A percentile compares a stretch with the other conserved stretches of the same genome.
These are phyloP conservation scores for Psittacula derbiana DNA, from an alignment of 2,797 vertebrate species.

Conservation along the genomic window DNA sequence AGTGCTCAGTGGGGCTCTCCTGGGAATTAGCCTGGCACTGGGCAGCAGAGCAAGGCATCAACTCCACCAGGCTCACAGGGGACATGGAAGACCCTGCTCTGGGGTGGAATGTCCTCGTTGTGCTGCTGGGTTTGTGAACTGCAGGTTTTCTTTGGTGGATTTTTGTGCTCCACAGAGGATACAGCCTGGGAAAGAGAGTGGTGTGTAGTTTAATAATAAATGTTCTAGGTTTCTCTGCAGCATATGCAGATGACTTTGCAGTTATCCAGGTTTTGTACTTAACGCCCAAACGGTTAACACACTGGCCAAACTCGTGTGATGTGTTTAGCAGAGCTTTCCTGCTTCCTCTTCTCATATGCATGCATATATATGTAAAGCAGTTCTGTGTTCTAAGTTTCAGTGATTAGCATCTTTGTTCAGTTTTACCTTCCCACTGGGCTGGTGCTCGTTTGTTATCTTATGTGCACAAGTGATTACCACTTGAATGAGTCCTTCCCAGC, in stretches of 20 bases:
- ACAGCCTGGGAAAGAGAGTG: background rate
- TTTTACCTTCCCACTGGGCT: background rate
- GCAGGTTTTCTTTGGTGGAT: background rate
- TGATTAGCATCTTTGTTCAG: background rate
- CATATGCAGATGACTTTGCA: background rate
- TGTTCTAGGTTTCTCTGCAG: background rate
- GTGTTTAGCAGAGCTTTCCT: background rate
- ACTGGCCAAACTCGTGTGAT: background rate
- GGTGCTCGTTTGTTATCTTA: background rate
- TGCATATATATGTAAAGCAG: too few relatives aligned
- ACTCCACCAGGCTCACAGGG: accelerated
- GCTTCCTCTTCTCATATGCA: background rate
- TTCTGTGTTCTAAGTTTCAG: background rate
- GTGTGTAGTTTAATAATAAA: background rate
- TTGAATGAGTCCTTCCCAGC: background rate
- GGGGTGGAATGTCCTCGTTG: accelerated
- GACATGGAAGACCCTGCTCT: accelerated
- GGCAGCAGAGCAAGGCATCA: background rate
- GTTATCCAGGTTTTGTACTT: background rate
- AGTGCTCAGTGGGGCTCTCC: accelerated
- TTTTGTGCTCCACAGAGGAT: background rate
- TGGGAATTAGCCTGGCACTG: background rate
- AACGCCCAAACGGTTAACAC: background rate
- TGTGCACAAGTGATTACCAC: background rate
- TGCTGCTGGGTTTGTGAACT: background rate